phyloP scores from a whole-genome alignment of 2,888 invertebrate species.

The Trichopria drosophilae region DNA sequence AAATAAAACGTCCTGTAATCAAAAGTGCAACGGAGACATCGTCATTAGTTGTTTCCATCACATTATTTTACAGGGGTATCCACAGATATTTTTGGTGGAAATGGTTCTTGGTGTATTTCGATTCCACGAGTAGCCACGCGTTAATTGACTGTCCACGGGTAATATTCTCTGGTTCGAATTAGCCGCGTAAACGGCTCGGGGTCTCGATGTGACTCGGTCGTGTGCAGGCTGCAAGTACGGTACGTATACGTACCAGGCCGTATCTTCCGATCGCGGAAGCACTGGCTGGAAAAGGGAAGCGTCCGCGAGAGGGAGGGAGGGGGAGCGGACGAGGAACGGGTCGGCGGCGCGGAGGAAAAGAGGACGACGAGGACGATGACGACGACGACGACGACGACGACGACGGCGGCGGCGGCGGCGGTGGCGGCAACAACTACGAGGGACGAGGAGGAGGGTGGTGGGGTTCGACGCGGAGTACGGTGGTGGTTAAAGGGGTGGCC shows the following conservation, averaged over 20 bases:
- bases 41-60: too few species aligned
- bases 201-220: too few species aligned
- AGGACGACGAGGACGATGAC: background rate
- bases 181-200: conserved; percentile 9
- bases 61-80: too few species aligned
- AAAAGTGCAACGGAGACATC: too few species aligned
- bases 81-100: too few species aligned
- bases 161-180: conserved; percentile 7
- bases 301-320: conserved; percentile 33
- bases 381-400: background rate
- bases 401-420: conserved; percentile 10
- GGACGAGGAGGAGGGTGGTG: conserved; percentile 8
- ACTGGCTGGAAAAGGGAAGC: conserved; percentile 4
- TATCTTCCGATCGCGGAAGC: conserved; percentile 32
- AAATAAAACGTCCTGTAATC: too few species aligned
- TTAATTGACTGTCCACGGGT: conserved; percentile 12
- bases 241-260: conserved; percentile 25
- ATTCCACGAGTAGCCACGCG: background rate
- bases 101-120: too few species aligned
- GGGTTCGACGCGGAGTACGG: background rate
- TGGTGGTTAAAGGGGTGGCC: conserved; percentile 2
- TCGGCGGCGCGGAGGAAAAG: too few species aligned
- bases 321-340: conserved; percentile 30
- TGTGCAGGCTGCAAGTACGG: background rate
- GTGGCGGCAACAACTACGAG: conserved; percentile 8